Evolutionary conservation across 2,797 vertebrate species (phyloP).

Genomic region (Leptodactylus fallax): DNA sequence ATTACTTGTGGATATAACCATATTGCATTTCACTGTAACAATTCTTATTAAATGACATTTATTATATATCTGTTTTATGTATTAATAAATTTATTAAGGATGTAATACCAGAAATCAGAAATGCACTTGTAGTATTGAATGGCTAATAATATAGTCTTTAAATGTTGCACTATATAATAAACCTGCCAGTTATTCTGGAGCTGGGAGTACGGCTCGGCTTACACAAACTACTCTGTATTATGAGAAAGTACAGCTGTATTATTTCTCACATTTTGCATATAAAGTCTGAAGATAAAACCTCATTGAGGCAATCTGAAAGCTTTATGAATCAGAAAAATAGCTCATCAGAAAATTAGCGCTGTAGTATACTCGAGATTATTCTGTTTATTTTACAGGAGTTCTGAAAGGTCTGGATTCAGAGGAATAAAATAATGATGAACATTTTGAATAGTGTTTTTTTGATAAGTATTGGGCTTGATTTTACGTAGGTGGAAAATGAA

Average conservation of each 20-base stretch:
- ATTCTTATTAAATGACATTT: not conserved
- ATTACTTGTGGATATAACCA: too few species aligned
- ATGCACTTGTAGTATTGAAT: not conserved
- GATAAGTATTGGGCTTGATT: not conserved
- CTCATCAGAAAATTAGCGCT: not conserved
- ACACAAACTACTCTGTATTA: not conserved
- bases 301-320: not conserved
- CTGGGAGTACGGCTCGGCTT: not conserved
- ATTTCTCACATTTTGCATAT: not conserved
- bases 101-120: not conserved
- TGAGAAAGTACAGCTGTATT: conserved; percentile 28
- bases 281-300: not conserved
- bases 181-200: not conserved
- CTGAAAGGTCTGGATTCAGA: not conserved
- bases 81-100: not conserved
- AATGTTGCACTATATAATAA: not conserved
- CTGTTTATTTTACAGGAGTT: not conserved
- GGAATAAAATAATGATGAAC: conserved; percentile 30
- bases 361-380: conserved; percentile 9
- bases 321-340: conserved; percentile 12
- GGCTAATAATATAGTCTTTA: not conserved
- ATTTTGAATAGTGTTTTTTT: not conserved
- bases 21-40: not conserved
- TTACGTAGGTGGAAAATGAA: conserved; percentile 10
- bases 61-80: too few species aligned